Evolutionary conservation across 2,888 invertebrate species (phyloP).

Genomic region (Dolomedes plantarius): DNA sequence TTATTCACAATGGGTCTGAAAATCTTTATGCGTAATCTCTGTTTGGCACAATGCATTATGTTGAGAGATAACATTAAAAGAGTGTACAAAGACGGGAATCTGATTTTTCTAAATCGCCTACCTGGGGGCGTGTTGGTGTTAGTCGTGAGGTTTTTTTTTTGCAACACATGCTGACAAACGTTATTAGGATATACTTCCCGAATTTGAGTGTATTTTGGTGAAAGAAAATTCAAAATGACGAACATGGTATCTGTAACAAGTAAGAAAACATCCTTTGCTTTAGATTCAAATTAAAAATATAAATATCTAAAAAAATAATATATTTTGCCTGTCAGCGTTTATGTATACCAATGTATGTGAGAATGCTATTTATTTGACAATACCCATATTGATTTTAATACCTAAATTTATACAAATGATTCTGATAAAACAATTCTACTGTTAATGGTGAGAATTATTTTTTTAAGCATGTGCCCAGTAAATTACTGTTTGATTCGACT

Average conservation of each 20-base stretch:
- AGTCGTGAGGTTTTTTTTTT: background rate
- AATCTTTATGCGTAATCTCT: conserved; percentile 25
- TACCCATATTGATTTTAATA: no score
- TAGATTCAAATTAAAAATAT: no score
- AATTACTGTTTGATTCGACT: no score
- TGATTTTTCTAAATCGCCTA: conserved; percentile 24
- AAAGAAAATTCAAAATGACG: conserved; percentile 10
- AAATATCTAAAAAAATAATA: no score
- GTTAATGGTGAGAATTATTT: no score
- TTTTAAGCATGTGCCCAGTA: no score
- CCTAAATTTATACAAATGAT: no score
- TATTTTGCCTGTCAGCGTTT: no score
- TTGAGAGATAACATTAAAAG: background rate
- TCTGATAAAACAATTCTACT: no score
- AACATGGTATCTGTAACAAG: background rate
- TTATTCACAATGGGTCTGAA: conserved; percentile 28
- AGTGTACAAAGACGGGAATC: background rate
- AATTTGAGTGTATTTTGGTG: background rate
- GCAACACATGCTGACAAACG: background rate
- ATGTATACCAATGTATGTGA: no score
- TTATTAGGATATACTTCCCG: background rate
- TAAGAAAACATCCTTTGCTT: no score
- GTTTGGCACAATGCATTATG: conserved; percentile 22
- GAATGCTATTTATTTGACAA: no score
- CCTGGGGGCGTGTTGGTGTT: conserved; percentile 33